Base-by-base conservation (phyloP, 2,113 vertebrate species). In the Pangasianodon hypophthalmus region DNA sequence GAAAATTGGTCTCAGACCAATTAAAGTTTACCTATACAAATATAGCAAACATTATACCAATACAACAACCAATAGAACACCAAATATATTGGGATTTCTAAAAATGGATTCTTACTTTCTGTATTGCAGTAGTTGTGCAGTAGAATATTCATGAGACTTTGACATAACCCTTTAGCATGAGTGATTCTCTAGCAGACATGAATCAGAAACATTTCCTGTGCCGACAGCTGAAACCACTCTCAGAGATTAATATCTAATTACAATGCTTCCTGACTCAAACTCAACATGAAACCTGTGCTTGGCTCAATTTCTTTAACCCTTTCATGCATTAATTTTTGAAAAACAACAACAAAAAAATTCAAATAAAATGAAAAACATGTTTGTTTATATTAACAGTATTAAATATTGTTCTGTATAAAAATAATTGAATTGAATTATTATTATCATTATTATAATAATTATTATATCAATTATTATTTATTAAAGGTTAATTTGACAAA, bases 241-340 rank as follows among this genome's bases (percentile, higher is more conserved):
- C n/a, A 10, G 80, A 83, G 80, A 83, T 82, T 56, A 37, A 56
- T 82, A 82, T 83, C 80, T 83, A 83, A 83, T 83, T 83, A 83
- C 52, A 77, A 26, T 46, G 9, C 73, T 77, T 77, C 73, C 73
- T 77, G 41, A 46, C 4, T 41, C 9, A 46, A 77, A 77, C 44
- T 24, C 14, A 75, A 21, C 8, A 71, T 71, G n/a, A 67, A 67
- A 32, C 11, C 1, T 5, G 64, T 67, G 29, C 29, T 14, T 14
- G 29, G 64, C 64, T 69, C n/a, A 32, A 69, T 69, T 32, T 32
- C 13, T 69, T 69, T 69, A 32, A 32, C 5, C 64, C n/a, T 21
- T 69, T 32, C 14, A 2, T 69, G 13, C 64, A n/a, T 32, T 13
- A 3, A 32, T 32, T 29, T 64, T 64, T 64, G 26, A 62, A 62